These are phyloP conservation scores for Bathynomus jamesi DNA, from an alignment of 1,140 invertebrate species.

Conservation along the genomic window DNA sequence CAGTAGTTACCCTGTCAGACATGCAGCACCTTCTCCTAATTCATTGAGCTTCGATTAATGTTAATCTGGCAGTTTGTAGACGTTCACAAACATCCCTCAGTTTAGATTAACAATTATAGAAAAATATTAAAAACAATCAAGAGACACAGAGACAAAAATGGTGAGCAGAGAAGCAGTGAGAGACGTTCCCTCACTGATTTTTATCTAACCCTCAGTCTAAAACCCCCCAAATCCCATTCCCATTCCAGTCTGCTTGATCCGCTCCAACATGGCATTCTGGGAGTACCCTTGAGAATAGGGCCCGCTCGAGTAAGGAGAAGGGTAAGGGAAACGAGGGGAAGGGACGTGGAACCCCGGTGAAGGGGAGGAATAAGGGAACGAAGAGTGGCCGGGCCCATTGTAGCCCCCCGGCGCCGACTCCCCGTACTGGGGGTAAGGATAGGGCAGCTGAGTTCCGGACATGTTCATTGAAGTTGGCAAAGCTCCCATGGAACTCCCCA, in stretches of 20 bases:
- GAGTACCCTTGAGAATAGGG: constrained; percentile 38
- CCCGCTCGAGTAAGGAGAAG: constrained; percentile 43
- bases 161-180: too few species aligned
- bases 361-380: constrained; percentile 41
- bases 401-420: constrained; percentile 39
- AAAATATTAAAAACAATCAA: constrained; percentile 16
- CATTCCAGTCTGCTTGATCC: constrained; percentile 46
- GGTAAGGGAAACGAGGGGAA: constrained; percentile 51
- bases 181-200: too few species aligned
- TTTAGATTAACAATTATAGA: constrained; percentile 3
- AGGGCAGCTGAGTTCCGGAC: constrained; percentile 39
- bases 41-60: neutral
- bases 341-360: constrained; percentile 49
- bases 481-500: constrained; percentile 31
- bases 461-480: constrained; percentile 15
- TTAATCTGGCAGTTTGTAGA: neutral
- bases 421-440: constrained; percentile 44
- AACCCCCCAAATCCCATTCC: constrained; percentile 51
- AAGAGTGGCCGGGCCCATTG: constrained; percentile 40
- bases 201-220: too few species aligned
- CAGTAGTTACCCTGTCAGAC: neutral
- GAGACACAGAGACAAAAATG: constrained; percentile 5
- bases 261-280: constrained; percentile 41
- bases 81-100: too few species aligned
- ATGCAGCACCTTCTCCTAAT: neutral